These are phyloP conservation scores for Thaleichthys pacificus DNA, from an alignment of 2,797 vertebrate species.

Conservation along the genomic window DNA sequence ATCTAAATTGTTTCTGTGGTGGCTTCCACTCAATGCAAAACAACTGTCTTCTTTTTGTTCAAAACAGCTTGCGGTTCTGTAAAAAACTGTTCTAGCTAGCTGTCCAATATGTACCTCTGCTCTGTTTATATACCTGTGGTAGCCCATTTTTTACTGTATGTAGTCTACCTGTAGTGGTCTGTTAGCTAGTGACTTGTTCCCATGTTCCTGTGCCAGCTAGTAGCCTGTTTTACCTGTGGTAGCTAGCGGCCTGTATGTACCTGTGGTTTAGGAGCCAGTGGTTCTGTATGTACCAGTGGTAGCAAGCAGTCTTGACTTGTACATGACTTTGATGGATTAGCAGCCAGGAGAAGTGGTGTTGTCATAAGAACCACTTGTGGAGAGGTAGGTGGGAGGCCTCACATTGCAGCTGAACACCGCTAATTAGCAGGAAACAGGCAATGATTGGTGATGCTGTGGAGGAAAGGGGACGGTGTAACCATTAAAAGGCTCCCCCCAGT, in stretches of 20 bases:
- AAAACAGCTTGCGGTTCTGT: no score
- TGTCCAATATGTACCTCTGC: no score
- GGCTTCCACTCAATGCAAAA: no score
- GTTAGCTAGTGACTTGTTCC: no score
- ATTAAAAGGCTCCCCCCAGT: constrained; percentile 63
- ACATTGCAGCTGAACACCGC: constrained; percentile 10
- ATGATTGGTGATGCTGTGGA: constrained; percentile 48
- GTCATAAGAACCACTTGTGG: background rate
- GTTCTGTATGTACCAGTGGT: background rate
- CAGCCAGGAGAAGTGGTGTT: background rate
- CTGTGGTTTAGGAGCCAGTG: constrained; percentile 30
- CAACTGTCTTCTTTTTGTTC: no score
- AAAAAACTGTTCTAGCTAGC: no score
- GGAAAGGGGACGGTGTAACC: constrained; percentile 54
- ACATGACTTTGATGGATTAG: background rate
- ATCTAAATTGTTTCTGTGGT: no score
- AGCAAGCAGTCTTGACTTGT: background rate
- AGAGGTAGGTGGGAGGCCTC: constrained; percentile 17
- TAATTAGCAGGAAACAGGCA: constrained; percentile 53
- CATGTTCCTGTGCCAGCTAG: no score
- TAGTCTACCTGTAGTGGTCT: no score
- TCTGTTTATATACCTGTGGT: no score
- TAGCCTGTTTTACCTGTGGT: background rate
- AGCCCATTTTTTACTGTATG: no score
- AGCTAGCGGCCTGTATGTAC: background rate